Percentiles rank a stretch among this genome's conserved stretches.
Evolutionary conservation across 2,797 vertebrate genomes (phyloP).

Genomic region (Pygocentrus nattereri): DNA sequence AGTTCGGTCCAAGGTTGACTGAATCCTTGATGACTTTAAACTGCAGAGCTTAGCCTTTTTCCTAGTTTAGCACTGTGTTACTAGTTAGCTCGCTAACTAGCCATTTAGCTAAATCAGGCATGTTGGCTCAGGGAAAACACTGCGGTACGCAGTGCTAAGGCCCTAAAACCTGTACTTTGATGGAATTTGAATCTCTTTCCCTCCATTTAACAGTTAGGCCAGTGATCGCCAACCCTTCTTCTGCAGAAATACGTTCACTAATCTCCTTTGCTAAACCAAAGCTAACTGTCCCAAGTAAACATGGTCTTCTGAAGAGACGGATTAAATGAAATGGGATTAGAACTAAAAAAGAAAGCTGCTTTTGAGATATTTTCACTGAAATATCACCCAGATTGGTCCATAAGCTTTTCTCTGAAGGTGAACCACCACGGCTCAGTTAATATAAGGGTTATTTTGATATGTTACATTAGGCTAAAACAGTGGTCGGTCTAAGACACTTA

Average conservation of each 20-base stretch:
- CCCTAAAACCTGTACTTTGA: background rate
- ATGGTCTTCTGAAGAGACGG: background rate
- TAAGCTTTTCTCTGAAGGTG: background rate
- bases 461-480: background rate
- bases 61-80: background rate
- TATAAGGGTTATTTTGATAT: background rate
- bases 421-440: background rate
- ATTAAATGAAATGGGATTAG: background rate
- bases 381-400: background rate
- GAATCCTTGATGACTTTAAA: background rate
- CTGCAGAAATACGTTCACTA: background rate
- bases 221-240: background rate
- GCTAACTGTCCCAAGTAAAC: background rate
- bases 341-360: background rate
- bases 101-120: background rate
- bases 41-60: background rate
- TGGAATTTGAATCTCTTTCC: background rate
- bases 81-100: background rate
- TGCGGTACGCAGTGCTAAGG: background rate
- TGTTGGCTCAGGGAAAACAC: background rate
- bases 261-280: background rate
- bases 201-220: background rate
- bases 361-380: background rate
- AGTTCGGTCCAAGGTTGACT: no score
- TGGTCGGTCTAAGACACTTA: slow-evolving; percentile 12